A percentile compares a stretch with the other conserved stretches of the same genome.
Evolutionary conservation across 1,140 invertebrate species (phyloP).

Genomic region (Penaeus indicus): DNA sequence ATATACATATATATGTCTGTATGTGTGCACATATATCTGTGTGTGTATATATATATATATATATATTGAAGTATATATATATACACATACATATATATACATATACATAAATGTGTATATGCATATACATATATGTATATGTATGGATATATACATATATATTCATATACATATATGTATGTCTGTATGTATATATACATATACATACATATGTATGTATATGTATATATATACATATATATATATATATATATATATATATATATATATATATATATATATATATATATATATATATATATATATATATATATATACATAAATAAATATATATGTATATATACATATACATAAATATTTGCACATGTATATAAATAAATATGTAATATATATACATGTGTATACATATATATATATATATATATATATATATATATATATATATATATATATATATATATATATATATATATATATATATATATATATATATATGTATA

Average conservation of each 20-base stretch:
- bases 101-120: not conserved
- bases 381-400: not conserved
- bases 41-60: not conserved
- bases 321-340: no score
- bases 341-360: not conserved
- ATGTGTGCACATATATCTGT: not conserved
- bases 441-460: conserved; percentile 34
- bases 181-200: not conserved
- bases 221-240: no score
- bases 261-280: no score
- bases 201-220: no score
- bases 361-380: not conserved
- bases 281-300: no score
- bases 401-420: not conserved
- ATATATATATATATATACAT: no score
- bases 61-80: not conserved
- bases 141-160: not conserved
- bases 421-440: conserved; percentile 23
- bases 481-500: conserved; percentile 34
- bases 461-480: conserved; percentile 37
- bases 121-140: not conserved
- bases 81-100: not conserved
- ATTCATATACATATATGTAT: not conserved
- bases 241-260: no score
- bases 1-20: not conserved